Conservation (phyloP, 2,797 vertebrate genomes). For the Fringilla coelebs region DNA sequence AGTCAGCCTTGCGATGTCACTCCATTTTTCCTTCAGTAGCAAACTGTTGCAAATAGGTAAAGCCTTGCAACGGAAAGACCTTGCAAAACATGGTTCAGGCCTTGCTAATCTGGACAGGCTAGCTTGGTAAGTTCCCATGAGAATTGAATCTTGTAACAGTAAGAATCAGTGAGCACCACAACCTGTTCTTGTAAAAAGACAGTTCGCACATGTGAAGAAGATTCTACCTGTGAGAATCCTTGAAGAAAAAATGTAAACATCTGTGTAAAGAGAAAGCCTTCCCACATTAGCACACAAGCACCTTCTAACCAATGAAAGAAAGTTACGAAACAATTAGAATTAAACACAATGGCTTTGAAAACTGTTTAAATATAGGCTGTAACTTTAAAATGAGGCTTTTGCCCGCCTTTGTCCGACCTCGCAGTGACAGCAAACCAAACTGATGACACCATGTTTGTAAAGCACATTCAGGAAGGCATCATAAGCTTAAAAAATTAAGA, state of each 20-base stretch:
- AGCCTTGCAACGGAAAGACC: background rate
- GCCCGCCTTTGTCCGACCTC: background rate
- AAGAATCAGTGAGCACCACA: background rate
- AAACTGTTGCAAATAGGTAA: background rate
- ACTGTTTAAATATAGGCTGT: background rate
- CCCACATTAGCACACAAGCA: background rate
- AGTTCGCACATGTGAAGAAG: background rate
- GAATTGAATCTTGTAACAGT: background rate
- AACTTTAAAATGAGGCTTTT: background rate
- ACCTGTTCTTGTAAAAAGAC: background rate
- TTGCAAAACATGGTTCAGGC: background rate
- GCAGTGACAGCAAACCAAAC: background rate
- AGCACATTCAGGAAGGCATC: background rate
- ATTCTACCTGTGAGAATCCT: background rate
- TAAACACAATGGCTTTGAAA: background rate
- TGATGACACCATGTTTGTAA: background rate
- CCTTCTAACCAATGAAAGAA: background rate
- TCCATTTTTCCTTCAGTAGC: background rate
- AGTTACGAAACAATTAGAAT: background rate
- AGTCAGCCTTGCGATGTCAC: constrained; percentile 6
- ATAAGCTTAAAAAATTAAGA: constrained; percentile 32
- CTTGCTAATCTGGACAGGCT: background rate
- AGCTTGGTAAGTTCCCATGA: background rate
- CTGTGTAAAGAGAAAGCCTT: background rate
- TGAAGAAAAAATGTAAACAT: background rate